These are phyloP conservation scores for Caprella mutica DNA, from an alignment of 2,888 invertebrate genomes.

Conservation along the genomic window DNA sequence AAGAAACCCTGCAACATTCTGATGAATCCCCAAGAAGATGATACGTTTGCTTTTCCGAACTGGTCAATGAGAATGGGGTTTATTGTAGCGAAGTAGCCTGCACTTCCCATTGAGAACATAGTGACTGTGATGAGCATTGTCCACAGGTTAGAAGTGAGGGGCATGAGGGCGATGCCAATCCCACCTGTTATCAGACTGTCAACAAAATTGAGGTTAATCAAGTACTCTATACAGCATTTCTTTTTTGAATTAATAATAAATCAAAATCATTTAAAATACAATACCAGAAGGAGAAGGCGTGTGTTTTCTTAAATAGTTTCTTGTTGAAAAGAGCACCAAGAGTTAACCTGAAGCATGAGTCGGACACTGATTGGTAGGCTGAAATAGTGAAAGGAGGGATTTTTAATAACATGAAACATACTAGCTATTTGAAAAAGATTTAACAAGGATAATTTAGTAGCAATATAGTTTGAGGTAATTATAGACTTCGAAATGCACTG, in stretches of 20 bases:
- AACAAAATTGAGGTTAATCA: too few relatives aligned
- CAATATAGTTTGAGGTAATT: too few relatives aligned
- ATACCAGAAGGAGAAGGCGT: constrained; percentile 15
- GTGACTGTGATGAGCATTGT: not conserved
- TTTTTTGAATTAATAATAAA: not conserved
- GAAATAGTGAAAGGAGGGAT: too few relatives aligned
- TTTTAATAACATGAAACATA: too few relatives aligned
- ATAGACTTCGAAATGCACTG: too few relatives aligned
- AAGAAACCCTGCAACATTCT: constrained; percentile 17
- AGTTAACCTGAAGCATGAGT: constrained; percentile 9
- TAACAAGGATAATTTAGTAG: too few relatives aligned
- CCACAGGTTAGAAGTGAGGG: constrained; percentile 12
- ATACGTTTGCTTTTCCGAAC: constrained; percentile 11
- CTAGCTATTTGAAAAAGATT: too few relatives aligned
- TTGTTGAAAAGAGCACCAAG: constrained; percentile 13
- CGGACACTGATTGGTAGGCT: constrained; percentile 12
- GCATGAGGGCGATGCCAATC: constrained; percentile 4
- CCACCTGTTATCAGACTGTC: constrained; percentile 15
- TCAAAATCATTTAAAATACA: not conserved
- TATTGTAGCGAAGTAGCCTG: constrained; percentile 11
- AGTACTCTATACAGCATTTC: too few relatives aligned
- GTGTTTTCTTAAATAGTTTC: constrained; percentile 6
- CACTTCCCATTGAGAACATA: constrained; percentile 10
- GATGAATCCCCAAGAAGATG: constrained; percentile 22
- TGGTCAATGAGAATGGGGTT: constrained; percentile 14